These are phyloP conservation scores for Chromoteleia sp. DNA, from an alignment of 2,888 invertebrate genomes.

Conservation along the genomic window DNA sequence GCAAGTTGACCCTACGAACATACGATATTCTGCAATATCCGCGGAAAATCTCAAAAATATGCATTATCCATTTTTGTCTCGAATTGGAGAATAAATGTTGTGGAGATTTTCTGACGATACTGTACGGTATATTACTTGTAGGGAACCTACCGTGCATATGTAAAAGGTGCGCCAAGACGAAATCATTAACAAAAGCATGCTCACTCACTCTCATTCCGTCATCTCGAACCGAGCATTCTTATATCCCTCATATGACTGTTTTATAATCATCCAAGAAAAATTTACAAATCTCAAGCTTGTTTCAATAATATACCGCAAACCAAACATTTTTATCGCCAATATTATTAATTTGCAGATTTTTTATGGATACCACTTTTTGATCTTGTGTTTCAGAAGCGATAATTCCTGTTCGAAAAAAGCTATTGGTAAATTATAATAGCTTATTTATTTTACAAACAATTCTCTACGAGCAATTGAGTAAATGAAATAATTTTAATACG, in stretches of 20 bases:
- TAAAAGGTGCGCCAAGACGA: constrained; percentile 73
- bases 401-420: not conserved
- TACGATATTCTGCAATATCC: too few relatives aligned
- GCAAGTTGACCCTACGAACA: constrained; percentile 62
- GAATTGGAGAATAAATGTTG: too few relatives aligned
- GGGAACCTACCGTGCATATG: constrained; percentile 72
- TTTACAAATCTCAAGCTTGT: not conserved
- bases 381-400: constrained; percentile 66
- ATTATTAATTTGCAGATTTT: constrained; percentile 8
- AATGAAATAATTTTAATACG: not conserved
- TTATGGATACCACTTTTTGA: constrained; percentile 14
- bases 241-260: constrained; percentile 11
- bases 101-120: too few relatives aligned
- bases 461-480: not conserved
- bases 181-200: constrained; percentile 63
- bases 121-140: too few relatives aligned
- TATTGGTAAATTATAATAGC: not conserved
- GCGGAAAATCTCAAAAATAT: too few relatives aligned
- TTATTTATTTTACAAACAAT: not conserved
- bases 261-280: constrained; percentile 27
- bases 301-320: constrained; percentile 1
- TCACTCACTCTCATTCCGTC: constrained; percentile 30
- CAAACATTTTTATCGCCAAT: not conserved
- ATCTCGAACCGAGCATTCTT: constrained; percentile 21
- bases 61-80: too few relatives aligned